A percentile compares a stretch with the other conserved stretches of the same genome.
Conservation (phyloP, 2,888 invertebrate species). For the Lycia hirtaria region DNA sequence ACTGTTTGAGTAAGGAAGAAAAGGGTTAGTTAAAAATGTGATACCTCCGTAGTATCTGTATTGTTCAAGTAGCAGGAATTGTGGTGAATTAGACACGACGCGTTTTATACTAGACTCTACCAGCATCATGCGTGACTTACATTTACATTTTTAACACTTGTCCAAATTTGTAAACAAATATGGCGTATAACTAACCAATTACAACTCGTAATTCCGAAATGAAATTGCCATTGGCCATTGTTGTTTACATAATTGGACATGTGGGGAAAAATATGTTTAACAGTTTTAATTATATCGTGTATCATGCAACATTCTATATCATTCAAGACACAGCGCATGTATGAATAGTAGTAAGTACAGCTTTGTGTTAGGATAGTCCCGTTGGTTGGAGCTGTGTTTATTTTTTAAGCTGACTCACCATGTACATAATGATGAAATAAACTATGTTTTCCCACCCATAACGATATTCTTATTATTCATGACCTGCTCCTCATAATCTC, state of each 20-base stretch:
- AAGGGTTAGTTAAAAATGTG: slow-evolving; percentile 64
- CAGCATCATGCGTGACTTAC: slow-evolving; percentile 20
- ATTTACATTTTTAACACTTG: too few species aligned
- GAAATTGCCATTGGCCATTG: too few species aligned
- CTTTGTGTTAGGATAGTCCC: slow-evolving; percentile 63
- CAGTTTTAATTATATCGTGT: slow-evolving; percentile 35
- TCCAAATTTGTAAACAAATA: too few species aligned
- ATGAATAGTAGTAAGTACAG: slow-evolving; percentile 46
- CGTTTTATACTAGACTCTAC: slow-evolving; percentile 34
- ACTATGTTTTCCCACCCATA: slow-evolving; percentile 77
- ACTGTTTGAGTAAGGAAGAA: slow-evolving; percentile 47
- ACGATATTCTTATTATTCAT: slow-evolving; percentile 20
- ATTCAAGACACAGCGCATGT: slow-evolving; percentile 65
- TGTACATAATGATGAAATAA: slow-evolving; percentile 80
- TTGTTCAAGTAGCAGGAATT: slow-evolving; percentile 57
- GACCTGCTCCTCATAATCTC: not conserved
- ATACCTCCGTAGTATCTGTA: slow-evolving; percentile 65
- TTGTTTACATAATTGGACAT: too few species aligned
- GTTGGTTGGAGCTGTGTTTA: slow-evolving; percentile 61
- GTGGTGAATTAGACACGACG: slow-evolving; percentile 34
- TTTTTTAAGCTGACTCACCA: slow-evolving; percentile 63
- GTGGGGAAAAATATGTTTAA: slow-evolving; percentile 34
- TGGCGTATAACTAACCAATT: too few species aligned
- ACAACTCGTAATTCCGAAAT: too few species aligned
- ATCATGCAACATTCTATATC: slow-evolving; percentile 29